phyloP scores from a whole-genome alignment of 2,888 invertebrate species.

The Alloplasta piceator region DNA sequence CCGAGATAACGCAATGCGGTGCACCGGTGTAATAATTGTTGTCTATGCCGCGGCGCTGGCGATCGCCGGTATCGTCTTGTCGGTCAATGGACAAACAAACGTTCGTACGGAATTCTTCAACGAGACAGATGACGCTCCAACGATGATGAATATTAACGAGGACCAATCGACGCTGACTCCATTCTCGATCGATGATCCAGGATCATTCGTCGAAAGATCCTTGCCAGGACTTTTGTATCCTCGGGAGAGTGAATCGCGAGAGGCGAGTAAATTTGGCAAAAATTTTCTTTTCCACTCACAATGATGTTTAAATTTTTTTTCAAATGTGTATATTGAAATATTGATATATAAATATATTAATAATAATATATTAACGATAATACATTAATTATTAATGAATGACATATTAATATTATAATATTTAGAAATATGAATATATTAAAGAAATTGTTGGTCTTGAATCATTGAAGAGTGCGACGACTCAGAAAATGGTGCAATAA shows the following conservation, averaged over 20 bases:
- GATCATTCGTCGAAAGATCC: no score
- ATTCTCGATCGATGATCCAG: neutral
- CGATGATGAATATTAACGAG: conserved; percentile 20
- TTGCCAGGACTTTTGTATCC: conserved; percentile 88
- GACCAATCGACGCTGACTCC: conserved; percentile 26
- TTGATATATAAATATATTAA: no score
- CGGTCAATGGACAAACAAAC: neutral
- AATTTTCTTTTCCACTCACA: neutral
- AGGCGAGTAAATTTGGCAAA: conserved; percentile 84
- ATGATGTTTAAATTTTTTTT: no score
- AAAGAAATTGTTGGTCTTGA: no score
- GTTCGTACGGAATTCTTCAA: neutral
- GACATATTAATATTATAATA: no score
- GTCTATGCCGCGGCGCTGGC: conserved; percentile 12
- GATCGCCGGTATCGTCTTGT: neutral
- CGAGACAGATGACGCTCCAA: conserved; percentile 1
- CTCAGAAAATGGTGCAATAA: no score
- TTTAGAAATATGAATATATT: no score
- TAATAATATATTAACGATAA: no score
- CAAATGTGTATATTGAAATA: no score
- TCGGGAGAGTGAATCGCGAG: conserved; percentile 92
- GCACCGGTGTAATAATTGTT: conserved; percentile 19
- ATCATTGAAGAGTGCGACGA: no score
- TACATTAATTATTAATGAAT: no score
- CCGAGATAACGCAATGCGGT: conserved; percentile 27